phyloP scores from a whole-genome alignment of 1,140 invertebrate species.

The Aethina tumida region DNA sequence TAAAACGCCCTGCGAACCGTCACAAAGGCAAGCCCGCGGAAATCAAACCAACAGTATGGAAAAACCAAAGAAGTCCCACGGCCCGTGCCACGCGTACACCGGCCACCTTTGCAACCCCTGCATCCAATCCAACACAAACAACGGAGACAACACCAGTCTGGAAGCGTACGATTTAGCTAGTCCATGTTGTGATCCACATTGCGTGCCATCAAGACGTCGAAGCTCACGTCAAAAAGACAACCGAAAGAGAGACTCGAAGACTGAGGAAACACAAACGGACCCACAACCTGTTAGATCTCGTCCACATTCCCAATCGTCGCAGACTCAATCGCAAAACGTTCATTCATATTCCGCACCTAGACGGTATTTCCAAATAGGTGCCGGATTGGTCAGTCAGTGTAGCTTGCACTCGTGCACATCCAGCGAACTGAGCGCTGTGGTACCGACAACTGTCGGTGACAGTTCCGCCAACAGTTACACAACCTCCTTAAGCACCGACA shows the following conservation, averaged over 20 bases:
- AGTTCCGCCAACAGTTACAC: slow-evolving; percentile 63
- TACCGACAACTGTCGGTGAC: slow-evolving; percentile 49
- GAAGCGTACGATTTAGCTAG: slow-evolving; percentile 75
- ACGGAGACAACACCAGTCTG: slow-evolving; percentile 56
- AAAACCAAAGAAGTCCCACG: slow-evolving; percentile 27
- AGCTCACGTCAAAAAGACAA: slow-evolving; percentile 52
- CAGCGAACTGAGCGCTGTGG: slow-evolving; percentile 51
- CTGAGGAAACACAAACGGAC: slow-evolving; percentile 39
- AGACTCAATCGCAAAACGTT: slow-evolving; percentile 15
- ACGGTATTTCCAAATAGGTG: slow-evolving; percentile 46
- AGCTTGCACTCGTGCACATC: slow-evolving; percentile 72
- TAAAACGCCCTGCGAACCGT: slow-evolving; percentile 45
- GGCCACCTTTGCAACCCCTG: slow-evolving; percentile 67
- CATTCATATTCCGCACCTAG: slow-evolving; percentile 23
- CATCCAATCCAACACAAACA: slow-evolving; percentile 39
- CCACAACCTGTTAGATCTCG: slow-evolving; percentile 32
- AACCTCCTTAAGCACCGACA: slow-evolving; percentile 73
- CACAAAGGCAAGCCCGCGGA: slow-evolving; percentile 29
- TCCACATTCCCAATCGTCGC: slow-evolving; percentile 37
- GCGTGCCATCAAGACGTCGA: slow-evolving; percentile 61
- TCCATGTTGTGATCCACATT: slow-evolving; percentile 73
- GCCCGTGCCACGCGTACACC: slow-evolving; percentile 26
- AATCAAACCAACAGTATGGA: slow-evolving; percentile 40
- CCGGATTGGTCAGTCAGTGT: slow-evolving; percentile 60
- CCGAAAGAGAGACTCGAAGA: slow-evolving; percentile 45